phyloP scores from a whole-genome alignment of 2,113 vertebrate species.

The Tachysurus vachellii region DNA sequence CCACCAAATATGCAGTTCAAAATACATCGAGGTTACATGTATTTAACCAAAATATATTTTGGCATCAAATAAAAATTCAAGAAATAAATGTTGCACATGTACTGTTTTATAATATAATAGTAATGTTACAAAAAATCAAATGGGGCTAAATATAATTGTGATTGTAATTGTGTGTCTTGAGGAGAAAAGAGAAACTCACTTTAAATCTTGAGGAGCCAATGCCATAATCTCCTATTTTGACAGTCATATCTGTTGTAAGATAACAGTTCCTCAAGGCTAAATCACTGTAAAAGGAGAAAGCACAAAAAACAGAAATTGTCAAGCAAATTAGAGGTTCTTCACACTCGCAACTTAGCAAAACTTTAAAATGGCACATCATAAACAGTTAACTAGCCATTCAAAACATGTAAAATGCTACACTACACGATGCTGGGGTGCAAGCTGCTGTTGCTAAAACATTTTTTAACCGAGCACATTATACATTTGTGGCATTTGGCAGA shows the following conservation, averaged over 20 bases:
- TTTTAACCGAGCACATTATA: neutral
- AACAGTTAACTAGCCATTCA: neutral
- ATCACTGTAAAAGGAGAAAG: slow-evolving; percentile 73
- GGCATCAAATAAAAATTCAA: slow-evolving; percentile 58
- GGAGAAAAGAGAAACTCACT: slow-evolving; percentile 71
- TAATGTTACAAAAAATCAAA: neutral
- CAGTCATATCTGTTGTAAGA: slow-evolving; percentile 91
- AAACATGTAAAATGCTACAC: neutral
- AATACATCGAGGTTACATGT: neutral
- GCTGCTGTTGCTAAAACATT: neutral
- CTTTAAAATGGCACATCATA: neutral
- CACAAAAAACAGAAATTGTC: neutral
- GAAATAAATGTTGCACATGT: neutral
- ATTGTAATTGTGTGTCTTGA: neutral
- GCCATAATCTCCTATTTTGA: slow-evolving; percentile 96
- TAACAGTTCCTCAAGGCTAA: slow-evolving; percentile 94
- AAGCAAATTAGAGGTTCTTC: neutral
- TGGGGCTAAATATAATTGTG: slow-evolving; percentile 23
- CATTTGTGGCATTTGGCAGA: too few relatives aligned
- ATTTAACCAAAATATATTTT: slow-evolving; percentile 47
- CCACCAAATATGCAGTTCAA: neutral
- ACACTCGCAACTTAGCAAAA: neutral
- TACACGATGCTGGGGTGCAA: neutral
- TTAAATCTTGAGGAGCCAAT: slow-evolving; percentile 91
- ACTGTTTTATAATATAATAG: neutral